Percentiles rank a stretch among this genome's conserved stretches.
phyloP scores from a whole-genome alignment of 1,140 invertebrate species.

The Acyrthosiphon pisum region DNA sequence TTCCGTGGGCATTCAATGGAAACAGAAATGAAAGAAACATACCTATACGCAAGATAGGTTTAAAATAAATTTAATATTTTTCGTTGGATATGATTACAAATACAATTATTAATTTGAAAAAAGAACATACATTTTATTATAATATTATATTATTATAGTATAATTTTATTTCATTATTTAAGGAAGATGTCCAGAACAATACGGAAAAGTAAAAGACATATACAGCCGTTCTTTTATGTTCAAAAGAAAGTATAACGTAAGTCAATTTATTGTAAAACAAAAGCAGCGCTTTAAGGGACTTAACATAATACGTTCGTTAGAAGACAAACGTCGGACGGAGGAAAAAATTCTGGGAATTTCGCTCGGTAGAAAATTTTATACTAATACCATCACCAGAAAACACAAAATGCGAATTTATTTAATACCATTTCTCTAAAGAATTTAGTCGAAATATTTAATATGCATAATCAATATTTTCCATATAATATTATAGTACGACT shows the following conservation, averaged over 20 bases:
- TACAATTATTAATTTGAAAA: neutral
- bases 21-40: neutral
- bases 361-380: neutral
- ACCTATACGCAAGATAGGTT: neutral
- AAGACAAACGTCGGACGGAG: neutral
- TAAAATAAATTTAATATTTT: conserved; percentile 1
- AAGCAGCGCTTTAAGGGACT: neutral
- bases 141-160: neutral
- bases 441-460: neutral
- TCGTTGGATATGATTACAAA: neutral
- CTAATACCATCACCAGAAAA: neutral
- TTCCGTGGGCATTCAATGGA: neutral
- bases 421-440: neutral
- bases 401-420: neutral
- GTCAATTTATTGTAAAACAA: neutral
- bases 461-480: neutral
- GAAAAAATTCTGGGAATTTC: neutral
- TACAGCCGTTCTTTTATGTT: neutral
- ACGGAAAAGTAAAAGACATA: neutral
- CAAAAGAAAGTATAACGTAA: neutral
- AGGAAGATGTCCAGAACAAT: neutral
- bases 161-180: neutral
- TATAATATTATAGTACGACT: too few relatives aligned
- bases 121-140: neutral
- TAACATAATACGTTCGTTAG: neutral